These are phyloP conservation scores for Nestor notabilis DNA, from an alignment of 2,113 vertebrate genomes.

Conservation along the genomic window DNA sequence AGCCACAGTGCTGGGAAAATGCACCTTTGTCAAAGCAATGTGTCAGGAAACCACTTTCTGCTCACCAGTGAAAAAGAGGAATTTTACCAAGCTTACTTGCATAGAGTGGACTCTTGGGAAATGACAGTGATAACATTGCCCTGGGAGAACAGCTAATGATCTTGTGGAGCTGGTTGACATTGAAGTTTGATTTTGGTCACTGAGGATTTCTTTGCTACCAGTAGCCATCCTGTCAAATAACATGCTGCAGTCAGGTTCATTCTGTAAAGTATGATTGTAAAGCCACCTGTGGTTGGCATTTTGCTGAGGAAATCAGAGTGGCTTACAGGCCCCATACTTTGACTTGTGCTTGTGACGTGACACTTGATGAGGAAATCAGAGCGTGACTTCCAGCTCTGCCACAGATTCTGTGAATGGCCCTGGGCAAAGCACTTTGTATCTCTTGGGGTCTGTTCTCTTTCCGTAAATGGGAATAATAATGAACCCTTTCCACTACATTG, in stretches of 20 bases:
- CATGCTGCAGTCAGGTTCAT: accelerated
- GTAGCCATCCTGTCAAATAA: background rate
- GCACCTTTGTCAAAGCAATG: accelerated
- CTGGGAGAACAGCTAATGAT: background rate
- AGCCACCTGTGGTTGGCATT: background rate
- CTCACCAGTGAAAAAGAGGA: background rate
- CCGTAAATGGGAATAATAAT: background rate
- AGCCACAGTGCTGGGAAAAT: background rate
- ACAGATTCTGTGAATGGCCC: background rate
- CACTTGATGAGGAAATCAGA: background rate
- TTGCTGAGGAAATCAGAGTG: background rate
- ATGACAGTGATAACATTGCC: background rate
- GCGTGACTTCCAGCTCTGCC: background rate
- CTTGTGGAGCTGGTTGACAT: background rate
- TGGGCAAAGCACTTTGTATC: background rate
- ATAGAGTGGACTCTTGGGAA: background rate
- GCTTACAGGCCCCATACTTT: background rate
- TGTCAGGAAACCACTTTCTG: too few relatives aligned
- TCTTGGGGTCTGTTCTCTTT: background rate
- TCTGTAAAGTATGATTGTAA: accelerated
- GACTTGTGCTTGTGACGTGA: background rate
- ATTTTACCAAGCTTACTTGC: background rate
- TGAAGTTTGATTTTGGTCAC: background rate
- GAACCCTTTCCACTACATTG: background rate
- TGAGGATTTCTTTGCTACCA: background rate